A percentile compares a stretch with the other conserved stretches of the same genome.
These are phyloP conservation scores for Tupiocoris notatus DNA, from an alignment of 2,888 invertebrate species.

Conservation along the genomic window DNA sequence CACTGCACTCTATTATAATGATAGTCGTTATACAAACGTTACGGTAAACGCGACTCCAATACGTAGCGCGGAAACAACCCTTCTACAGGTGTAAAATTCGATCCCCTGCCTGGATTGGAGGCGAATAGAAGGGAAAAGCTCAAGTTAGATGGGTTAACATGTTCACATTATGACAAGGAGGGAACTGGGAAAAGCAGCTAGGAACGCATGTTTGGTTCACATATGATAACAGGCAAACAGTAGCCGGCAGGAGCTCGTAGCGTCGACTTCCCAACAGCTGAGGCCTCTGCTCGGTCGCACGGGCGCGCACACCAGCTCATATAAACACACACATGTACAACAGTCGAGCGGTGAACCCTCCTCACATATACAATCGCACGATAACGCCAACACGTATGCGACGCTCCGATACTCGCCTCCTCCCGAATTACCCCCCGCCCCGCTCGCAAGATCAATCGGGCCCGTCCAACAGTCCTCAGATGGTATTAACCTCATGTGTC, in stretches of 20 bases:
- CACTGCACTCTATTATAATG: no score
- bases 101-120: no score
- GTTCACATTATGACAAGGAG: background rate
- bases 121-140: no score
- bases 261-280: background rate
- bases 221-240: constrained; percentile 34
- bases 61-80: no score
- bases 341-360: no score
- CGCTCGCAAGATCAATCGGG: background rate
- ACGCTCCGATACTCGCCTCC: background rate
- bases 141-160: no score
- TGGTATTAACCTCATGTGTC: no score
- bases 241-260: constrained; percentile 23
- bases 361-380: background rate
- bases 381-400: no score
- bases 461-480: background rate
- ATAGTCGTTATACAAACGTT: no score
- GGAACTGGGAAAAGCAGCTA: constrained; percentile 5
- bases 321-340: background rate
- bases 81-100: no score
- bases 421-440: background rate
- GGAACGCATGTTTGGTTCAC: constrained; percentile 42
- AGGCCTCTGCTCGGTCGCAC: no score
- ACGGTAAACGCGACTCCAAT: no score
- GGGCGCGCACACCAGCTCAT: background rate